Evolutionary conservation across 2,797 vertebrate genomes (phyloP).

Genomic region (Scarus forsteni): DNA sequence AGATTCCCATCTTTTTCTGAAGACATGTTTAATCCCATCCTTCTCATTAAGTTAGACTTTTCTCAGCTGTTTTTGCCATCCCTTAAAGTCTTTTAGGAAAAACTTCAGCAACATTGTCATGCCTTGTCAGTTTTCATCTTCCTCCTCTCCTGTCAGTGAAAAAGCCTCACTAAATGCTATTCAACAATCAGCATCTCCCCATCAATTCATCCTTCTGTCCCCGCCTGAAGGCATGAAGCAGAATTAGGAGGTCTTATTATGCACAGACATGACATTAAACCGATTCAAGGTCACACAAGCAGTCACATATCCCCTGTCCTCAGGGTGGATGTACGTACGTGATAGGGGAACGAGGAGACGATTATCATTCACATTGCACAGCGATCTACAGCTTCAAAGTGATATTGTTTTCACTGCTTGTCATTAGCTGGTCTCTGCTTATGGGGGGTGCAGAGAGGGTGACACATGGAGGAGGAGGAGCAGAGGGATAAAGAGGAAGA

Average conservation of each 20-base stretch:
- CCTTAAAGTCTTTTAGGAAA: conserved; percentile 1
- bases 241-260: conserved; percentile 55
- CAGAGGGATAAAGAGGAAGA: conserved; percentile 4
- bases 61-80: not conserved
- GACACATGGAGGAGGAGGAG: not conserved
- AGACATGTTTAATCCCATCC: too few species aligned
- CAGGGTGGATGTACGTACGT: conserved; percentile 19
- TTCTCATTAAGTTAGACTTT: not conserved
- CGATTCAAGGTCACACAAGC: conserved; percentile 55
- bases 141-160: conserved; percentile 9
- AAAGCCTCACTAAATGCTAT: conserved; percentile 9
- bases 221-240: conserved; percentile 23
- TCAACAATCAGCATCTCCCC: conserved; percentile 17
- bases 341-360: not conserved
- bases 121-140: conserved; percentile 12
- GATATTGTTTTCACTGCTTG: conserved; percentile 45
- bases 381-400: conserved; percentile 48
- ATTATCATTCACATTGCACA: conserved; percentile 41
- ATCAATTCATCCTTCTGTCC: not conserved
- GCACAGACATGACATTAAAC: conserved; percentile 56
- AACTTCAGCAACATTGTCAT: not conserved
- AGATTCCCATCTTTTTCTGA: too few species aligned
- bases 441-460: not conserved
- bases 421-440: conserved; percentile 10
- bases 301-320: conserved; percentile 35